Base-by-base conservation (phyloP, 2,797 vertebrate species). In the Aselliscus stoliczkanus region DNA sequence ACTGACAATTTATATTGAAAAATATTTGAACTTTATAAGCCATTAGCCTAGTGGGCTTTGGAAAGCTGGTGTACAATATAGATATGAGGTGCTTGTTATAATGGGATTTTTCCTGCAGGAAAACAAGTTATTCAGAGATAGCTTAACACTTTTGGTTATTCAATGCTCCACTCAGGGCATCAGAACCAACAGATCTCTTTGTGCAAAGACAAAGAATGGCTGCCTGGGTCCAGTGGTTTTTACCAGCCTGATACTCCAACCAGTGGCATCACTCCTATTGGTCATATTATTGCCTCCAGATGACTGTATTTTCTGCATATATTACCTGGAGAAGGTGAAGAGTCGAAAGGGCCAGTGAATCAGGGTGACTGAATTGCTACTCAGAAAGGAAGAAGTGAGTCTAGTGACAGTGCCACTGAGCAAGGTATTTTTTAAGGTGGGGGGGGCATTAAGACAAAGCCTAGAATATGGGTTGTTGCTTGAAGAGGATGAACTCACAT, bases 21-120 rank as follows among this genome's bases (percentile, higher is more conserved):
- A 81, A 31, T 90, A 86, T 90, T 91, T 91, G 77, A 90, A 94
- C 85, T 84, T 23, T 93, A 60, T 90, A 62, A 83, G 72, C 44
- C 62, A 64, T 62, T 90, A 42, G 15, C 34, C 69, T 79, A 79
- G n/a, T 85, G 15, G 31, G 52, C 79, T 85, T 73, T 79, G 18
- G 44, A 86, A 93, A 93, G 31, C 47, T 93, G 90, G 86, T 60
- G 58, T 50, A n/a, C 4, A 44, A 27, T 79, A 56, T 21, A 56
- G 44, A 70, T 58, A 86, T 88, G 88, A 96, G 18, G 47, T 94
- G 2, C 20, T 79, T 79, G 11, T 23, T 50, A 4, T 83, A 97
- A 89, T 83, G 37, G 39, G 29, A 37, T 79, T 88, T 95, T 82
- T 56, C 15, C 69, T 69, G 8, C 44, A 79, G 64, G 64, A 94